These are phyloP conservation scores for Melanotaenia duboulayi DNA, from an alignment of 2,113 vertebrate genomes.

Conservation along the genomic window DNA sequence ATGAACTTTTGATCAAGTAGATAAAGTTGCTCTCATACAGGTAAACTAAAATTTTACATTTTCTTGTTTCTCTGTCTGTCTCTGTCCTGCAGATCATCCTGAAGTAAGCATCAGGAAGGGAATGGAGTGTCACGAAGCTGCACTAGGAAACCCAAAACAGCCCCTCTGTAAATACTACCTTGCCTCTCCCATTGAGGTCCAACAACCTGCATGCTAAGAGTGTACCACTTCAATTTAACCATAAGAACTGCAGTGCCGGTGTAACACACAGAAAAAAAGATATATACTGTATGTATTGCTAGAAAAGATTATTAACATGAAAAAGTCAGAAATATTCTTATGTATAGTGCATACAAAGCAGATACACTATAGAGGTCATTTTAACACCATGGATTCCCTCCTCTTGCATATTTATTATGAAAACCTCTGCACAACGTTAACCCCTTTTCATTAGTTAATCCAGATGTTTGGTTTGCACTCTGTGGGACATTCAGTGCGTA, in stretches of 20 bases:
- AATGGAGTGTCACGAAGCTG: conserved; percentile 90
- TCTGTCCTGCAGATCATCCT: conserved; percentile 92
- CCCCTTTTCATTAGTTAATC: conserved; percentile 47
- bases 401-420: conserved; percentile 69
- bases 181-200: conserved; percentile 94
- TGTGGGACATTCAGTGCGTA: conserved; percentile 52
- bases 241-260: conserved; percentile 75
- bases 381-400: conserved; percentile 66
- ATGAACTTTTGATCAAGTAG: not conserved
- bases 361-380: conserved; percentile 70
- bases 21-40: not conserved
- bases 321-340: conserved; percentile 70
- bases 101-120: conserved; percentile 90
- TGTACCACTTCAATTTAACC: conserved; percentile 84
- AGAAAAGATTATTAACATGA: conserved; percentile 65
- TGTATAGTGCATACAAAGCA: conserved; percentile 75
- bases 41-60: conserved; percentile 11
- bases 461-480: conserved; percentile 70
- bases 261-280: conserved; percentile 68
- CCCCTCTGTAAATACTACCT: conserved; percentile 98
- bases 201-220: conserved; percentile 99
- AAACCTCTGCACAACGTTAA: conserved; percentile 71
- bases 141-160: conserved; percentile 91
- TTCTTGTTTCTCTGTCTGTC: conserved; percentile 23
- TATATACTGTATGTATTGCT: conserved; percentile 76